These are phyloP conservation scores for Leptinotarsa texana DNA, from an alignment of 1,140 invertebrate species.

Conservation along the genomic window DNA sequence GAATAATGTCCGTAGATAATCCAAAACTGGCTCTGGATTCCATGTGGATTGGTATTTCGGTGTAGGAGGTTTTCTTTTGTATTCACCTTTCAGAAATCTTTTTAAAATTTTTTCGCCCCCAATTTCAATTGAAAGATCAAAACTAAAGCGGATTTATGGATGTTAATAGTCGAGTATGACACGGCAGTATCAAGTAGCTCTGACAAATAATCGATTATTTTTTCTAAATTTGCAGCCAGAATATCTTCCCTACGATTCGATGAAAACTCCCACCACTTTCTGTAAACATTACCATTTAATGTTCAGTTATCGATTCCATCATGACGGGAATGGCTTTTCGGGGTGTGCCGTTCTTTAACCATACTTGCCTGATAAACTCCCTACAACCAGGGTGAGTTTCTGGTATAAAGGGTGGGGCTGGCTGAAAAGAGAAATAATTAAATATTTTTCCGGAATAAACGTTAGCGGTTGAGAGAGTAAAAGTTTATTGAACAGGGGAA, in stretches of 20 bases:
- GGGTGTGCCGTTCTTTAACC: neutral
- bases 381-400: neutral
- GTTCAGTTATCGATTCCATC: slow-evolving; percentile 3
- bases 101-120: too few species aligned
- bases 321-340: neutral
- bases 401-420: slow-evolving; percentile 5
- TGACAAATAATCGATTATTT: neutral
- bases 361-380: neutral
- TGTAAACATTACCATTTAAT: neutral
- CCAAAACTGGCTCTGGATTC: neutral
- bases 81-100: neutral
- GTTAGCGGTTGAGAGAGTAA: neutral
- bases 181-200: too few species aligned
- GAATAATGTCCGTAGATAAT: neutral
- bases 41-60: neutral
- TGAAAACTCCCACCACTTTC: slow-evolving; percentile 4
- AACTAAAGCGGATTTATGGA: too few species aligned
- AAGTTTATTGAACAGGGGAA: slow-evolving; percentile 43
- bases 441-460: neutral
- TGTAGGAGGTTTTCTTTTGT: neutral
- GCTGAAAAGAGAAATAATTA: slow-evolving; percentile 10
- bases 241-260: neutral
- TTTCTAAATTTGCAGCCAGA: neutral
- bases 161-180: too few species aligned
- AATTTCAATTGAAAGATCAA: too few species aligned